Evolutionary conservation across 2,888 invertebrate species (phyloP), one percentile per base, ranked within the genome.

Genomic region (Caradrina clavipalpis): DNA sequence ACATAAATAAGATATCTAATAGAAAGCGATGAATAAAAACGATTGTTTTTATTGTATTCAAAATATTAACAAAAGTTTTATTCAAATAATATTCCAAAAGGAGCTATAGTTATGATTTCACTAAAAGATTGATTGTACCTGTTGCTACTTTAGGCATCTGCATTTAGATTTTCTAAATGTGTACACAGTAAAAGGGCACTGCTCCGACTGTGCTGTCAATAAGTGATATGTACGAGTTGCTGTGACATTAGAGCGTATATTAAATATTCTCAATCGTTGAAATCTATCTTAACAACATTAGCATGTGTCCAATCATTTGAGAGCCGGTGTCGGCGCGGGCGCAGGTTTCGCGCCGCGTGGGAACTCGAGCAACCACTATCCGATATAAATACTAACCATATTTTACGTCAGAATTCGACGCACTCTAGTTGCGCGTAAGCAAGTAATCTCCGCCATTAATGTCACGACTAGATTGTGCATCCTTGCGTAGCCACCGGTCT

Each of bases 381-480:
- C 77, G 73, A 78, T 88, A 82, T 85, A 87, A 84, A 85, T 84
- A 86, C 86, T 86, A 83, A 84, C 89, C 84, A 92, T 94, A 93
- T 93, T 93, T 95, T 89, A 94, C 86, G 90, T 89, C 90, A 90
- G 88, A 89, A 91, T 92, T 91, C 87, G 89, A 92, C 88, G 89
- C 90, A 92, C 89, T 89, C 88, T 83, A 88, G 89, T 90, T 89
- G 88, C 87, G 86, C 83, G 85, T 88, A 86, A 86, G 86, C 86
- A 89, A 89, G 87, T 87, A 89, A 90, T 91, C 88, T 87, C 83
- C 86, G 83, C 84, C 84, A 89, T 89, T 91, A 91, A 88, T 91
- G 91, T 90, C 92, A 91, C 92, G 92, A 95, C 88, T 92, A 92
- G 92, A 93, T 91, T 91, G 92, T 93, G 89, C 88, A 94, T 94